phyloP scores from a whole-genome alignment of 2,888 invertebrate genomes.

The Margaritifera margaritifera region DNA sequence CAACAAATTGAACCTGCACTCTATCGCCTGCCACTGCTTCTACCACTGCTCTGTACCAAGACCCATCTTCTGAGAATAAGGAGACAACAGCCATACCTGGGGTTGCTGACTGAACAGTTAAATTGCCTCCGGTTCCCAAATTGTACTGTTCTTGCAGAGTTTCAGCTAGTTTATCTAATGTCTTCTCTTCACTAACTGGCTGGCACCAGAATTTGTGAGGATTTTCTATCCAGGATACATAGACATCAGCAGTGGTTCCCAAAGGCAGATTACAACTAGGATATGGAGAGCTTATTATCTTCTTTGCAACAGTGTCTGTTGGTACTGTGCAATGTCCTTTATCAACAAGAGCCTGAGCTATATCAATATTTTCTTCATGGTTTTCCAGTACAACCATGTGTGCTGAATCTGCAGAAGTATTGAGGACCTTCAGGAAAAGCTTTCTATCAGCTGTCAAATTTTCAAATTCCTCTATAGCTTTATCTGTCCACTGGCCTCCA shows the following conservation, averaged over 20 bases:
- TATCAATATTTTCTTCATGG: slow-evolving; percentile 30
- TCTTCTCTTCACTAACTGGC: slow-evolving; percentile 35
- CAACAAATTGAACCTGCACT: slow-evolving; percentile 52
- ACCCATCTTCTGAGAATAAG: slow-evolving; percentile 77
- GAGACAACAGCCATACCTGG: slow-evolving; percentile 69
- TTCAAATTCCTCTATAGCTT: slow-evolving; percentile 42
- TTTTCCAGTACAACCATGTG: slow-evolving; percentile 41
- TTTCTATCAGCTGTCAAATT: slow-evolving; percentile 42
- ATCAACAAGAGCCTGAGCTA: slow-evolving; percentile 35
- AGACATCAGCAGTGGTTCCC: slow-evolving; percentile 30
- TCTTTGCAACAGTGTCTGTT: slow-evolving; percentile 14
- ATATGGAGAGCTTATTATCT: slow-evolving; percentile 37
- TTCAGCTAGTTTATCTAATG: slow-evolving; percentile 39
- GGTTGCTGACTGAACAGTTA: slow-evolving; percentile 15
- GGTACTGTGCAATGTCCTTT: slow-evolving; percentile 33
- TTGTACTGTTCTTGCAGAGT: slow-evolving; percentile 46
- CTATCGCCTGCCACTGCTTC: slow-evolving; percentile 71
- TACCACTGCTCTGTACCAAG: slow-evolving; percentile 82
- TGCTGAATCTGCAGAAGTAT: slow-evolving; percentile 17
- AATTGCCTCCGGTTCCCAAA: slow-evolving; percentile 19
- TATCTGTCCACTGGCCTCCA: slow-evolving; percentile 34
- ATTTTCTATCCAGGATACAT: slow-evolving; percentile 51
- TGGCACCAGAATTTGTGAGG: slow-evolving; percentile 53
- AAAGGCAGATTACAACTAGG: slow-evolving; percentile 9
- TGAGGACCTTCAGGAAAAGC: slow-evolving; percentile 34